Evolutionary conservation across 2,797 vertebrate species (phyloP).

Genomic region (Leuciscus waleckii): DNA sequence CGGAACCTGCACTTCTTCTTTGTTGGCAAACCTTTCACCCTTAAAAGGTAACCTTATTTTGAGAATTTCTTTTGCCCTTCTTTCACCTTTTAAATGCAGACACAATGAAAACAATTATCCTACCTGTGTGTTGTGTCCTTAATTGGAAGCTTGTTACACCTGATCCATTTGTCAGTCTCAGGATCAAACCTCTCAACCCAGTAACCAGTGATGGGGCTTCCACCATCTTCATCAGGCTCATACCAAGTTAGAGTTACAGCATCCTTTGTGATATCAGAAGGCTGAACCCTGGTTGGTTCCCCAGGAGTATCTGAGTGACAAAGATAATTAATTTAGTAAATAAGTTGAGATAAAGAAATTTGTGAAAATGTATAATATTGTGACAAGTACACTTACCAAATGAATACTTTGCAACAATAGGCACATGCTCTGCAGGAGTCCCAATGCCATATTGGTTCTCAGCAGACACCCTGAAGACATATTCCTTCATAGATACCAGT

Average conservation of each 20-base stretch:
- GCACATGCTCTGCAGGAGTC: slow-evolving; percentile 85
- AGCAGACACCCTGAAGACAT: slow-evolving; percentile 93
- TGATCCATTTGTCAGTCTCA: slow-evolving; percentile 94
- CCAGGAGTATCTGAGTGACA: slow-evolving; percentile 88
- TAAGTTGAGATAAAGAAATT: not conserved
- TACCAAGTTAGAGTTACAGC: slow-evolving; percentile 93
- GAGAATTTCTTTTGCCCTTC: slow-evolving; percentile 12
- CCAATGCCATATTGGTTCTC: slow-evolving; percentile 98
- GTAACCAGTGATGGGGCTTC: slow-evolving; percentile 96
- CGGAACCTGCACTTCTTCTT: slow-evolving; percentile 97
- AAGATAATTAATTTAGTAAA: not conserved
- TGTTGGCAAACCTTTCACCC: slow-evolving; percentile 93
- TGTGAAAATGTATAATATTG: not conserved
- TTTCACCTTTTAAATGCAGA: not conserved
- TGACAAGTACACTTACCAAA: slow-evolving; percentile 84
- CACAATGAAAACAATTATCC: slow-evolving; percentile 21
- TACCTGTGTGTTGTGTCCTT: slow-evolving; percentile 94
- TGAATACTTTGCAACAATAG: slow-evolving; percentile 92
- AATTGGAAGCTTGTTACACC: slow-evolving; percentile 94
- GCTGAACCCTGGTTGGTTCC: slow-evolving; percentile 88
- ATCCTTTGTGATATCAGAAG: slow-evolving; percentile 91
- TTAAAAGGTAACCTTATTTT: slow-evolving; percentile 60
- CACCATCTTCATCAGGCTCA: slow-evolving; percentile 97
- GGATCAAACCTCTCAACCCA: slow-evolving; percentile 97
- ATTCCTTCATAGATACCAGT: slow-evolving; percentile 91